phyloP scores from a whole-genome alignment of 2,888 invertebrate genomes.

The Drosophila multiciliata region DNA sequence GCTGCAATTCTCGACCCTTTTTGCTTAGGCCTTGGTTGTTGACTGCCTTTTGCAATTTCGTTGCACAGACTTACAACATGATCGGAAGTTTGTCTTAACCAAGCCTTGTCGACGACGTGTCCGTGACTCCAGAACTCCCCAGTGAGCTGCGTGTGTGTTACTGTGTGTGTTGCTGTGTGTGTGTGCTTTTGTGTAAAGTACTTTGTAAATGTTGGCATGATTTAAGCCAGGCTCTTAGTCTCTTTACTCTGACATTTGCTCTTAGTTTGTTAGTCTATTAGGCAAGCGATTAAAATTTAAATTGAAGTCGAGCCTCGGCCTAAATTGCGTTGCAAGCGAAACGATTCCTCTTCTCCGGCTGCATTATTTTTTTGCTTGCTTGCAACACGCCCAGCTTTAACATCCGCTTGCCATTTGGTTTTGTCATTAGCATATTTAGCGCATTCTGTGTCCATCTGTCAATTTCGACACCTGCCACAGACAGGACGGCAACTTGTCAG shows the following conservation, averaged over 20 bases:
- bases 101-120: slow-evolving; percentile 65
- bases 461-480: slow-evolving; percentile 78
- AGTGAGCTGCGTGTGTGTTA: slow-evolving; percentile 11
- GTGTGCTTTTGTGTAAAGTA: slow-evolving; percentile 60
- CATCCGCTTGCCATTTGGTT: slow-evolving; percentile 54
- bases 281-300: slow-evolving; percentile 81
- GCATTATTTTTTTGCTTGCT: neutral
- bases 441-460: slow-evolving; percentile 73
- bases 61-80: slow-evolving; percentile 69
- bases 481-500: slow-evolving; percentile 48
- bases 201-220: slow-evolving; percentile 80
- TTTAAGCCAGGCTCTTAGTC: slow-evolving; percentile 80
- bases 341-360: neutral
- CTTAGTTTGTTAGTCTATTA: slow-evolving; percentile 78
- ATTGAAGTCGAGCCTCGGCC: slow-evolving; percentile 66
- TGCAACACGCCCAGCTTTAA: slow-evolving; percentile 49
- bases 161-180: slow-evolving; percentile 7
- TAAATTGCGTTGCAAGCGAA: slow-evolving; percentile 1
- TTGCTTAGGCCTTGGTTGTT: slow-evolving; percentile 26
- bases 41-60: slow-evolving; percentile 67
- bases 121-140: slow-evolving; percentile 59
- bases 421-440: slow-evolving; percentile 19
- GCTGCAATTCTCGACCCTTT: slow-evolving; percentile 28
- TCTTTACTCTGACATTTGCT: slow-evolving; percentile 79
- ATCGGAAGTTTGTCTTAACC: slow-evolving; percentile 80